Evolutionary conservation across 2,797 vertebrate genomes (phyloP), one percentile per base, ranked within the genome.

Genomic region (Pseudopleuronectes americanus): DNA sequence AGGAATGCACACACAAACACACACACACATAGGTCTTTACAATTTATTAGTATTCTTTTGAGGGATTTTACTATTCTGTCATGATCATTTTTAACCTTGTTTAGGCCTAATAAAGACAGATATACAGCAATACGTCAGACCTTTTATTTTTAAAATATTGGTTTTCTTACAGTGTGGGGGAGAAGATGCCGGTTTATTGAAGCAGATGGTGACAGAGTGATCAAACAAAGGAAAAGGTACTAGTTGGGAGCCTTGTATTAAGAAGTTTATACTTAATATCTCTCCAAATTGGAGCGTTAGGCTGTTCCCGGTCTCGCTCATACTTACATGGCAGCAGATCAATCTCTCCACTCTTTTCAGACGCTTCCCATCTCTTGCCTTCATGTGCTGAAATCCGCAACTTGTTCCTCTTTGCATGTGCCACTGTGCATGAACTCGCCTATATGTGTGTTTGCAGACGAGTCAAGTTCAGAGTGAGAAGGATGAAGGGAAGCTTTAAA

Each of bases 251-350:
- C 73, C 71, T 82, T 59, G 75, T 74, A 59, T 74, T 61, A 60
- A 74, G 68, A 56, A 86, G 71, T 87, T 88, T 83, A 77, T 83
- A 80, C 71, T 85, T 88, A 60, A 84, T 74, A 80, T 84, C 71
- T 75, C 81, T 89, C 87, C 85, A 90, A 92, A 89, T 84, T 84
- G 81, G 80, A 86, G 81, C 76, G 69, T 21, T 76, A 72, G 79
- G 81, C 83, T 77, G 69, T 67, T 81, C 47, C 74, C 48, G 33
- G 70, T 65, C 41, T 61, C 23, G 49, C 79, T 89, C 87, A 82
- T 63, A 77, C 78, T 78, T 65, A 83, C 76, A 57, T 85, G 86
- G 85, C 81, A 82, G 78, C 73, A 24, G 69, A 84, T 88, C 83
- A 87, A 55, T 74, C 74, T 78, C 41, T 6, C 24, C 1, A 13